phyloP scores from a whole-genome alignment of 2,113 vertebrate species.

The Barbus barbus region DNA sequence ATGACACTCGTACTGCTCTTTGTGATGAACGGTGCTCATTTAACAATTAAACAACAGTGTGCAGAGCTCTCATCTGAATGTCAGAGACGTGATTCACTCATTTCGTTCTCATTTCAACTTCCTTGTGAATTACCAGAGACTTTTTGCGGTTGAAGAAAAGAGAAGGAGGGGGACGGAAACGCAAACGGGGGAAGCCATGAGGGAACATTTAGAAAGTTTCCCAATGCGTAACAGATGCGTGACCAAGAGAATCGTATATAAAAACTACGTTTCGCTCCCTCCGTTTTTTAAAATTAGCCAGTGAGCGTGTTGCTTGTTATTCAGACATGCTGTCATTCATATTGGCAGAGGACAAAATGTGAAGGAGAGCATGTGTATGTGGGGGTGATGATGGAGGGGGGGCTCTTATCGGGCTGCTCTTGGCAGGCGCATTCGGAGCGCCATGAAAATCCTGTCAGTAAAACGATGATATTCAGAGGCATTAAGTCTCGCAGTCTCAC shows the following conservation, averaged over 20 bases:
- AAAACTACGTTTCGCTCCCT: conserved; percentile 36
- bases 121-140: conserved; percentile 41
- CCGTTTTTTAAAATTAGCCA: conserved; percentile 51
- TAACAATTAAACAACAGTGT: neutral
- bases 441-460: conserved; percentile 52
- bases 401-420: conserved; percentile 53
- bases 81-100: neutral
- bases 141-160: conserved; percentile 49
- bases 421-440: conserved; percentile 36
- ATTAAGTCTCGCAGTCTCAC: conserved; percentile 26
- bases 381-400: neutral
- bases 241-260: conserved; percentile 45
- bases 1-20: neutral
- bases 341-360: conserved; percentile 33
- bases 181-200: conserved; percentile 12
- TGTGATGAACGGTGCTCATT: neutral
- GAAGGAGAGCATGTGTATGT: conserved; percentile 21
- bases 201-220: conserved; percentile 42
- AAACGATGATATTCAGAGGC: conserved; percentile 12
- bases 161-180: conserved; percentile 39
- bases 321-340: conserved; percentile 50
- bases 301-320: conserved; percentile 40
- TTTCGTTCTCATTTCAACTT: conserved; percentile 1
- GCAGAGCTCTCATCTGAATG: neutral
- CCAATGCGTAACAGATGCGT: conserved; percentile 49